Base-by-base conservation (phyloP, 2,888 invertebrate species). In the Serripes groenlandicus region DNA sequence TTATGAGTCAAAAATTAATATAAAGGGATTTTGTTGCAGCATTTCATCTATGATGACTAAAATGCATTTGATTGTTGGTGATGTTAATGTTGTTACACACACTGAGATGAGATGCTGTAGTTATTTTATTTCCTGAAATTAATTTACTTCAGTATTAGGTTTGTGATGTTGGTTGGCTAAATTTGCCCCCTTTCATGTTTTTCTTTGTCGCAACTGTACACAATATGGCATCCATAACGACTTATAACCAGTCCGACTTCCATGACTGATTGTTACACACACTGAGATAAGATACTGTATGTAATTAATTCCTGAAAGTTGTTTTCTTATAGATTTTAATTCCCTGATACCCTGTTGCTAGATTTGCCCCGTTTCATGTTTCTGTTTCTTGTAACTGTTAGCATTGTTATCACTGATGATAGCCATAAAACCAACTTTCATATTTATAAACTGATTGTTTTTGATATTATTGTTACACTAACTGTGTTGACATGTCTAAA, bases 11-110 rank as follows among this genome's bases (percentile, higher is more conserved):
- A n/a, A 42, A 66, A 66, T 18, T 3, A 3, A 60, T 21, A 42
- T 9, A 42, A 18, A 42, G 9, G 18, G 9, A 11, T 18, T 42
- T 18, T 11, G 42, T 42, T 11, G 42, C 42, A 42, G 11, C 18
- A 11, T 26, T 7, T 26, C 58, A 58, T 58, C 58, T 21, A 58
- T 58, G 58, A 58, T 58, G 58, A 58, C n/a, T n/a, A n/a, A n/a
- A n/a, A n/a, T n/a, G n/a, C n/a, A n/a, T n/a, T 28, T 58, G 58
- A 58, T 58, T 58, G 58, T 58, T 58, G 58, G 58, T 58, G 58
- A 58, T 23, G 58, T 11, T 9, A 18, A 58, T 28, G 15, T 58
- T 58, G 58, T 58, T 58, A 58, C 58, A 58, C 58, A 58, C 58
- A 58, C 58, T 58, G 58, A 58, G 58, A 23, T 58, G 58, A 26